Conservation (phyloP, 2,888 invertebrate genomes). For the Noctua janthe region DNA sequence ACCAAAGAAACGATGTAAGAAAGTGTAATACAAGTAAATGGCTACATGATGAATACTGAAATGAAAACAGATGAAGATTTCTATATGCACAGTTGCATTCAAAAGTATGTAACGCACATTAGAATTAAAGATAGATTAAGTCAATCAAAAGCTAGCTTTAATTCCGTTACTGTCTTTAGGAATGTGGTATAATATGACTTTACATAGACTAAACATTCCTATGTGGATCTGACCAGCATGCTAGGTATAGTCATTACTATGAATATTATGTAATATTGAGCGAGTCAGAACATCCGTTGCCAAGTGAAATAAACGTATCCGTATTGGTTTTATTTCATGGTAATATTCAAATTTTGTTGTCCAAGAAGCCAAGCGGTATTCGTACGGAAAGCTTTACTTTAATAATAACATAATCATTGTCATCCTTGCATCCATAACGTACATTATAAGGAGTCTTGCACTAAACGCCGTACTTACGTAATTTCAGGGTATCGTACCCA, state of each 20-base stretch:
- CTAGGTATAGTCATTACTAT: conserved; percentile 14
- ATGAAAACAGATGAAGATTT: not conserved
- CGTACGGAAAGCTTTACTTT: not conserved
- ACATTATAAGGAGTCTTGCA: not conserved
- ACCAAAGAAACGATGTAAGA: not conserved
- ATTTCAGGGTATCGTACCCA: no score
- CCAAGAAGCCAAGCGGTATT: not conserved
- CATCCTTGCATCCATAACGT: not conserved
- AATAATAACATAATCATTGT: not conserved
- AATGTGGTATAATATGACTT: conserved; percentile 29
- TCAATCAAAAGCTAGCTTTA: conserved; percentile 3
- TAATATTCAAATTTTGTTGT: not conserved
- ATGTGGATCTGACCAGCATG: conserved; percentile 15
- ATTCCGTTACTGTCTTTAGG: not conserved
- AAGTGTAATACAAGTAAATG: not conserved
- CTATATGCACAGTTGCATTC: not conserved
- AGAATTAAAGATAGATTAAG: not conserved
- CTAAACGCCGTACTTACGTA: not conserved
- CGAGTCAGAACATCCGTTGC: conserved; percentile 5
- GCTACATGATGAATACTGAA: not conserved
- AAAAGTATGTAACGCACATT: not conserved
- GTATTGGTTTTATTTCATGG: not conserved
- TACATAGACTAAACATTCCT: conserved; percentile 30
- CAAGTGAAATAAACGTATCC: conserved; percentile 18
- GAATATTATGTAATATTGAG: conserved; percentile 1